Percentiles rank a stretch among this genome's conserved stretches.
Conservation (phyloP, 2,888 invertebrate species). For the Dryocosmus kuriphilus region DNA sequence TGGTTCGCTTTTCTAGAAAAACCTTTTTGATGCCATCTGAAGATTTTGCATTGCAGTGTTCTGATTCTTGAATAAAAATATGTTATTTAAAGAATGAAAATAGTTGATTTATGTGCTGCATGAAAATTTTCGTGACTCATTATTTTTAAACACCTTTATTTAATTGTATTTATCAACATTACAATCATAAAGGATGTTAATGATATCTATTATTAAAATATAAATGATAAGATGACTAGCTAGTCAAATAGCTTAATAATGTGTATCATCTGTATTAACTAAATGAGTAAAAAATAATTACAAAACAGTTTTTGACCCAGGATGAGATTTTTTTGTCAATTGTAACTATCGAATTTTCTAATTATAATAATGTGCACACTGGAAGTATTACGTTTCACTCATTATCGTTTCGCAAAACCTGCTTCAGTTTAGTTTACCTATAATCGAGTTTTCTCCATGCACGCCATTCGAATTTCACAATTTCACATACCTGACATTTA, state of each 20-base stretch:
- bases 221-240: no score
- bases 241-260: background rate
- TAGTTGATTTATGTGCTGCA: no score
- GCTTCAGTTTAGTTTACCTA: background rate
- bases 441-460: constrained; percentile 5
- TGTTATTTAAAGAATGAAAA: background rate
- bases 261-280: background rate
- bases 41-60: background rate
- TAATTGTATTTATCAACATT: no score
- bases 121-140: no score
- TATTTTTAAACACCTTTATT: no score
- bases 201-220: no score
- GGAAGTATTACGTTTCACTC: background rate
- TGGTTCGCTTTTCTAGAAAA: background rate
- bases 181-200: no score
- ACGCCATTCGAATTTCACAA: background rate
- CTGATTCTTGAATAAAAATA: background rate
- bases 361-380: background rate
- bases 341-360: background rate
- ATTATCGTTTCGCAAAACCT: constrained; percentile 10
- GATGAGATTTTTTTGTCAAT: background rate
- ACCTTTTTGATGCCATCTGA: background rate
- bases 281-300: background rate
- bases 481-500: background rate
- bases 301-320: background rate